Evolutionary conservation across 2,797 vertebrate species (phyloP).

Genomic region (Artibeus lituratus): DNA sequence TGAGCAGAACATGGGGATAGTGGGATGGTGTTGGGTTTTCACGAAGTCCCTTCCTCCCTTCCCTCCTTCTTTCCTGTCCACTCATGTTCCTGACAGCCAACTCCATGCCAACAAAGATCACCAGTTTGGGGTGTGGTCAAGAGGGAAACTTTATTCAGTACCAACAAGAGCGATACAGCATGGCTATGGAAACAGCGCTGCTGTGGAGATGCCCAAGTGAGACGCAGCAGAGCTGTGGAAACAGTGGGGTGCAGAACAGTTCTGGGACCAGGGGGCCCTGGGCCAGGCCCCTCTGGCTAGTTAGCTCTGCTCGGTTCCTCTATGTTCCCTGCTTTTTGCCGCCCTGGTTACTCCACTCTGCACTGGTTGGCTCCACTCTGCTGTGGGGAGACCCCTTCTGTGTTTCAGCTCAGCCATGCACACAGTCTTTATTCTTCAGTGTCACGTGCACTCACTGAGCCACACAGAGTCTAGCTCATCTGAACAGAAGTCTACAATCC

Average conservation of each 20-base stretch:
- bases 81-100: no score
- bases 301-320: background rate
- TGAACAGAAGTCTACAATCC: background rate
- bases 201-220: background rate
- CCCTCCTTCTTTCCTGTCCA: no score
- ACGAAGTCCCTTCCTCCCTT: no score
- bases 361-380: background rate
- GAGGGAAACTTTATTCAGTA: background rate
- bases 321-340: background rate
- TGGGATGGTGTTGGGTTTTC: no score
- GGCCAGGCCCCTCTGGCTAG: background rate
- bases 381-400: background rate
- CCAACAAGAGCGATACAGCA: background rate
- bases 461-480: background rate
- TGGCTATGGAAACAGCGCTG: background rate
- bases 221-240: background rate
- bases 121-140: background rate
- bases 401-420: no score
- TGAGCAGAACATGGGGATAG: no score
- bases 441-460: no score
- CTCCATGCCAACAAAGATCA: background rate
- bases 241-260: background rate
- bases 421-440: no score
- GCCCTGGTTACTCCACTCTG: background rate
- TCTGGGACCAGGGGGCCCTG: background rate